Percentiles rank a stretch among this genome's conserved stretches.
Conservation (phyloP, 2,797 vertebrate genomes). For the Mus minutoides region DNA sequence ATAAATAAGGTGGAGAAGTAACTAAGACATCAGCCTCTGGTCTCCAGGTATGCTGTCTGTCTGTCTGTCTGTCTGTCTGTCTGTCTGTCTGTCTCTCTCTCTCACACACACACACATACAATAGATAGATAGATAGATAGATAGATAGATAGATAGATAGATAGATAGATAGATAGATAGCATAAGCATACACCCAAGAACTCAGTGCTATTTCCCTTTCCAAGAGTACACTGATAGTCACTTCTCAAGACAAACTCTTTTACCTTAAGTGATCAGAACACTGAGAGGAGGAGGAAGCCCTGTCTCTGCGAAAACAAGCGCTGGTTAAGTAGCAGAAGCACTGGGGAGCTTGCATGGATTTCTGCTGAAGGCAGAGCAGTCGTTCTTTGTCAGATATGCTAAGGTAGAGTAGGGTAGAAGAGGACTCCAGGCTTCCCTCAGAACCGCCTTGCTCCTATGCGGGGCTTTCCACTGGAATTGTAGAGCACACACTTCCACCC, state of each 20-base stretch:
- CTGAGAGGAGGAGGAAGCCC: not conserved
- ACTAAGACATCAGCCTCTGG: not conserved
- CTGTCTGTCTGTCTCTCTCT: not conserved
- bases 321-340: not conserved
- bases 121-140: not conserved
- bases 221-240: not conserved
- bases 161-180: not conserved
- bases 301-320: not conserved
- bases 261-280: not conserved
- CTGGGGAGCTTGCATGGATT: not conserved
- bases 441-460: not conserved
- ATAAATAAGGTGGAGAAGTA: not conserved
- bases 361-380: constrained; percentile 1
- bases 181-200: constrained; percentile 33
- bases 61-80: not conserved
- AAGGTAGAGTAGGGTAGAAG: not conserved
- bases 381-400: constrained; percentile 10
- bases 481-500: not conserved
- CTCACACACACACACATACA: too few relatives aligned
- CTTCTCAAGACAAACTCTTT: not conserved
- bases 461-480: not conserved
- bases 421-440: not conserved
- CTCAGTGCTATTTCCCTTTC: not conserved
- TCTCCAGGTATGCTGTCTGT: not conserved
- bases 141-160: not conserved